Base-by-base conservation (phyloP, 2,797 vertebrate species). In the Malacoctenus gilli region DNA sequence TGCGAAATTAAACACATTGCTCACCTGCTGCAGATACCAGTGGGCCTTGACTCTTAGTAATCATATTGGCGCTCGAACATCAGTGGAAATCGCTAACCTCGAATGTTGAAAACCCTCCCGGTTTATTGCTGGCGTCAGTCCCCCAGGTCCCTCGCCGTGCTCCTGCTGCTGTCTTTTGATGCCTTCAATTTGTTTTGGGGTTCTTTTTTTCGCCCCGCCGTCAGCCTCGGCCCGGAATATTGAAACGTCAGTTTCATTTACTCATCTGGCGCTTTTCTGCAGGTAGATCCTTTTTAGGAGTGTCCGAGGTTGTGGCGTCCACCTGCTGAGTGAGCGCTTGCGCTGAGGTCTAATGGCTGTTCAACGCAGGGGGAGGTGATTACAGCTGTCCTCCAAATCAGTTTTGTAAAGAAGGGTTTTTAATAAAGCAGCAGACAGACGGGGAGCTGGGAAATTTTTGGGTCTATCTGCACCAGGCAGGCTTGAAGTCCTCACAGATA, bases 1-100 rank as follows among this genome's bases (percentile, higher is more conserved):
- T 44, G 42, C 64, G 64, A 86, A 87, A 92, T 90, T 82, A 89
- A 89, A 88, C 75, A 44, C 84, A 87, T 89, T 80, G 82, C 86
- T 89, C 87, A 87, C 85, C 78, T 79, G 70, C 74, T 59, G 74
- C 77, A 60, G 68, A 75, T 74, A 64, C 68, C 55, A 15, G 63
- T 60, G 47, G 62, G 72, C 69, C 34, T 77, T 38, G 68, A 68
- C 49, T 76, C 59, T 46, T 40, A 42, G 80, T 72, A 77, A 85
- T 89, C 77, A 84, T 84, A 75, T 79, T 16, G 15, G 35, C 1
- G 4, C 18, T 39, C 40, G 40, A 59, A 75, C 36, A 20, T 70
- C 69, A 54, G 66, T 75, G 68, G 50, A 74, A 72, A 79, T 68
- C 35, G 14, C 75, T 53, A 57, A 77, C 34, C 51, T 52, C 57